phyloP scores from a whole-genome alignment of 1,140 invertebrate species.

The Penaeus japonicus region DNA sequence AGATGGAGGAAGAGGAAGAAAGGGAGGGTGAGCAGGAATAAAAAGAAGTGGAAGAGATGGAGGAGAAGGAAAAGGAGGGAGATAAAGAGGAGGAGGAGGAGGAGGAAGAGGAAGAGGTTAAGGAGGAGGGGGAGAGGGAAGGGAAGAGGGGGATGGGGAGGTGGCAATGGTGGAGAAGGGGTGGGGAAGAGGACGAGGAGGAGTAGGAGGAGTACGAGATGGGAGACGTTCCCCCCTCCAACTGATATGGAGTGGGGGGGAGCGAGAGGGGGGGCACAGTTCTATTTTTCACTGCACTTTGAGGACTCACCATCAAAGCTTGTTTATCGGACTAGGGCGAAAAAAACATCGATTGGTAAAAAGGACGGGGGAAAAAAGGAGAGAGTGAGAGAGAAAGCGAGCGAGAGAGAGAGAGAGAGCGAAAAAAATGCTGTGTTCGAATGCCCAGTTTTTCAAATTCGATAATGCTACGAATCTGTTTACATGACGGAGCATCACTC shows the following conservation, averaged over 20 bases:
- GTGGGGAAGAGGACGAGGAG: neutral
- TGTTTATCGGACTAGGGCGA: conserved; percentile 33
- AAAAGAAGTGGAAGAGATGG: neutral
- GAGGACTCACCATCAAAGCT: conserved; percentile 43
- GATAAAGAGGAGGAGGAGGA: too few species aligned
- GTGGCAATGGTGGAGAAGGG: neutral
- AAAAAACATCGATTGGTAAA: conserved; percentile 41
- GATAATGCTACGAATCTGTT: conserved; percentile 36
- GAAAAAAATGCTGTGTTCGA: neutral
- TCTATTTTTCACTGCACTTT: conserved; percentile 48
- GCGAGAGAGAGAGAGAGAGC: neutral
- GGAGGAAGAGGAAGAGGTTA: too few species aligned
- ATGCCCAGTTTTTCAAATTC: conserved; percentile 20
- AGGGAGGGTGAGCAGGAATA: neutral
- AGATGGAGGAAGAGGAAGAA: neutral
- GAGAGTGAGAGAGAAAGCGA: neutral
- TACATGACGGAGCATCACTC: conserved; percentile 40
- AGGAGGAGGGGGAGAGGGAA: neutral
- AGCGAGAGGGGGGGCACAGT: neutral
- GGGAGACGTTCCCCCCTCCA: too few species aligned
- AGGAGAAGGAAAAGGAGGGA: neutral
- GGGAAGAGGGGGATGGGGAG: neutral
- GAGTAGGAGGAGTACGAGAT: neutral
- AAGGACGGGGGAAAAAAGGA: neutral
- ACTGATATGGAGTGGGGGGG: neutral